Evolutionary conservation across 2,113 vertebrate genomes (phyloP).

Genomic region (Mus pahari): DNA sequence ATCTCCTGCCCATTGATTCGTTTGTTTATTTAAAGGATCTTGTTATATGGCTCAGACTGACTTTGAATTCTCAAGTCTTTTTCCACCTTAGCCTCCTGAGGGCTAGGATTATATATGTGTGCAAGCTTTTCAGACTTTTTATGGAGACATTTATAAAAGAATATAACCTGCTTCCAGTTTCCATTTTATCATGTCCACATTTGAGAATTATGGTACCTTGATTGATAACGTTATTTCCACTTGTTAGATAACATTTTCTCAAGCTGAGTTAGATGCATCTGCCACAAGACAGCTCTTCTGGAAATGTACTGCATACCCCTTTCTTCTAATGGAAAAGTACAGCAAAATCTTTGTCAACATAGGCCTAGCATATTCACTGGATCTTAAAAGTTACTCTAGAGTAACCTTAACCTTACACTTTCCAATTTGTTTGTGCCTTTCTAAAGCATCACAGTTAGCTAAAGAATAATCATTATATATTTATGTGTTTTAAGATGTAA

Average conservation of each 20-base stretch:
- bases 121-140: slow-evolving; percentile 41
- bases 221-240: slow-evolving; percentile 53
- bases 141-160: background rate
- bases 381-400: background rate
- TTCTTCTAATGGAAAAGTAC: slow-evolving; percentile 78
- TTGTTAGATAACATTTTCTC: slow-evolving; percentile 56
- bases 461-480: slow-evolving; percentile 41
- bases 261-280: slow-evolving; percentile 19
- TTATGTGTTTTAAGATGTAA: slow-evolving; percentile 28
- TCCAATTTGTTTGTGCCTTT: background rate
- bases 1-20: background rate
- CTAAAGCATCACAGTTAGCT: background rate
- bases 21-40: background rate
- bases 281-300: slow-evolving; percentile 64
- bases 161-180: slow-evolving; percentile 22
- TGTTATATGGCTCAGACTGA: background rate
- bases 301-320: slow-evolving; percentile 74
- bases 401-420: background rate
- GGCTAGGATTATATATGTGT: background rate
- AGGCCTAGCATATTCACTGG: background rate
- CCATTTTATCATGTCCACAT: slow-evolving; percentile 29
- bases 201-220: slow-evolving; percentile 45
- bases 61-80: background rate
- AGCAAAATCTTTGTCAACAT: slow-evolving; percentile 47
- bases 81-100: background rate